These are phyloP conservation scores for Leptogaster cylindrica DNA, from an alignment of 2,888 invertebrate species.

Conservation along the genomic window DNA sequence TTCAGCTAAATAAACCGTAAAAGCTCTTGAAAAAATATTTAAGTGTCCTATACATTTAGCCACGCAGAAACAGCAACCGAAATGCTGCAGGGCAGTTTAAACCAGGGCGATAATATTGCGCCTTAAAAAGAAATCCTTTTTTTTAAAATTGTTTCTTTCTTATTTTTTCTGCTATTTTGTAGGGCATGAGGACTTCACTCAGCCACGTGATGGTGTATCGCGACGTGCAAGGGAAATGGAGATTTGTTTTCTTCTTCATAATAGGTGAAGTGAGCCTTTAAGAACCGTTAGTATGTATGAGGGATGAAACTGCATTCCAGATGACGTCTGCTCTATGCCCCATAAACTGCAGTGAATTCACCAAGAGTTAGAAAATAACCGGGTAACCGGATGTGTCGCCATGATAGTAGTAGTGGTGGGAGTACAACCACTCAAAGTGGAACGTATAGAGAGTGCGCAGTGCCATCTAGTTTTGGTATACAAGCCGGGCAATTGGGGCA, in stretches of 20 bases:
- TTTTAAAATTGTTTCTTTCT: too few species aligned
- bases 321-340: background rate
- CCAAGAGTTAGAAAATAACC: too few species aligned
- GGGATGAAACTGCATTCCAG: background rate
- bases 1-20: background rate
- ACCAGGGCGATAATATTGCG: background rate
- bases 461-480: background rate
- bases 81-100: background rate
- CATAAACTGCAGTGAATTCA: too few species aligned
- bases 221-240: background rate
- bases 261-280: background rate
- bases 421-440: background rate
- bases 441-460: slow-evolving; percentile 26
- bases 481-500: slow-evolving; percentile 16
- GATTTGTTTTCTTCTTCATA: slow-evolving; percentile 22
- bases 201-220: slow-evolving; percentile 7
- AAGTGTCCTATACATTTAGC: background rate
- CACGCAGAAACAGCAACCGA: background rate
- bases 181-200: too few species aligned
- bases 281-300: background rate
- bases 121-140: background rate
- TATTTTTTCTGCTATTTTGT: too few species aligned
- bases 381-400: too few species aligned
- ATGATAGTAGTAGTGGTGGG: background rate
- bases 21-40: slow-evolving; percentile 10